Conservation (phyloP, 2,888 invertebrate species). For the Cryptocephalus moraei region DNA sequence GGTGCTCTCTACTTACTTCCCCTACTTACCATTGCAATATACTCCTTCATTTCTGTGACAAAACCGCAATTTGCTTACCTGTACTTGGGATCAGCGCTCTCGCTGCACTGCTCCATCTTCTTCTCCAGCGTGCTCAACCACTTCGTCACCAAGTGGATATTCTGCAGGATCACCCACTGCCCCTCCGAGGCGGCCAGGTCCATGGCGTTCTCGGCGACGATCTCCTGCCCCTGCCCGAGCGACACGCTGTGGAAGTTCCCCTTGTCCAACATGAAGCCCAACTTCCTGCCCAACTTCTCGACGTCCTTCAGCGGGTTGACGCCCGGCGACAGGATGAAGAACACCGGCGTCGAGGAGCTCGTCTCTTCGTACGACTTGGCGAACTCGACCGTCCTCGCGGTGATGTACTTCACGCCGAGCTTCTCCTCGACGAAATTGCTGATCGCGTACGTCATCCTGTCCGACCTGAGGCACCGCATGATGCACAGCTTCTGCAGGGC, state of each 20-base stretch:
- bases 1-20: no score
- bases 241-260: slow-evolving; percentile 89
- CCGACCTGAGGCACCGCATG: slow-evolving; percentile 82
- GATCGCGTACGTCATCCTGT: slow-evolving; percentile 91
- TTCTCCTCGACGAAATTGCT: slow-evolving; percentile 83
- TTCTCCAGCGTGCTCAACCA: slow-evolving; percentile 88
- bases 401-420: slow-evolving; percentile 71
- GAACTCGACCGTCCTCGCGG: slow-evolving; percentile 69
- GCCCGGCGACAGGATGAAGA: slow-evolving; percentile 90
- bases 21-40: no score
- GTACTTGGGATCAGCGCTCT: slow-evolving; percentile 53
- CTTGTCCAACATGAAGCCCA: slow-evolving; percentile 70
- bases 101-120: slow-evolving; percentile 74
- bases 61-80: slow-evolving; percentile 7
- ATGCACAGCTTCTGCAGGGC: slow-evolving; percentile 82
- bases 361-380: slow-evolving; percentile 80
- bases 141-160: slow-evolving; percentile 81
- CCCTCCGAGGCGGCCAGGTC: slow-evolving; percentile 63
- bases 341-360: slow-evolving; percentile 74
- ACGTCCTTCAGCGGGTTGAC: slow-evolving; percentile 92
- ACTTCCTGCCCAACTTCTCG: slow-evolving; percentile 69
- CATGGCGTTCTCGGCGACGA: slow-evolving; percentile 83
- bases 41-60: no score
- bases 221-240: slow-evolving; percentile 88
- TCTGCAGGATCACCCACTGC: slow-evolving; percentile 91